phyloP scores from a whole-genome alignment of 2,797 vertebrate genomes.

The Anguilla marmorata region DNA sequence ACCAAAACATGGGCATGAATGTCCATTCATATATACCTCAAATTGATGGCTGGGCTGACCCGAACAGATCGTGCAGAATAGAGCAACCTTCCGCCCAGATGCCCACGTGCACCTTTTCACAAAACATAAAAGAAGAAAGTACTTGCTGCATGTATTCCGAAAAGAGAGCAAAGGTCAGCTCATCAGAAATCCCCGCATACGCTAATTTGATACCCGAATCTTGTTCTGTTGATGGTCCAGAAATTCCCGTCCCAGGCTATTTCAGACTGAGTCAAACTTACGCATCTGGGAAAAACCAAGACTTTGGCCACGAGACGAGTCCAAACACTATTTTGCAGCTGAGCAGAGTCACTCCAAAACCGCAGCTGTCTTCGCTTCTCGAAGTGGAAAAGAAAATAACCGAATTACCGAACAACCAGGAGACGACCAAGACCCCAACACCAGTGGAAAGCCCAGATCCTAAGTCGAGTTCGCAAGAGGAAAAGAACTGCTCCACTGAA shows the following conservation, averaged over 20 bases:
- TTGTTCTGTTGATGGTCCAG: conserved; percentile 89
- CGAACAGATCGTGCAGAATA: conserved; percentile 91
- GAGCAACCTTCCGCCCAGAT: conserved; percentile 93
- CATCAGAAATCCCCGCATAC: conserved; percentile 87
- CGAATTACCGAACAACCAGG: conserved; percentile 76
- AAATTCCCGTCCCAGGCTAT: conserved; percentile 97
- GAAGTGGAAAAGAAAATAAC: conserved; percentile 88
- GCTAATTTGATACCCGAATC: conserved; percentile 87
- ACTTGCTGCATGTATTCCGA: conserved; percentile 99
- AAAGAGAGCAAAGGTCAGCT: conserved; percentile 92
- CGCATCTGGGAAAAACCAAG: conserved; percentile 89
- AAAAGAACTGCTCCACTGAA: conserved; percentile 84
- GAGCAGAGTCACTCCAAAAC: conserved; percentile 87
- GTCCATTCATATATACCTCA: conserved; percentile 99
- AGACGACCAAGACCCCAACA: conserved; percentile 78
- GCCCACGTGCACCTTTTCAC: conserved; percentile 93
- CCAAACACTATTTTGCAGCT: conserved; percentile 91
- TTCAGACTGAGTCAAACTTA: conserved; percentile 99
- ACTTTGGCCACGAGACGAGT: conserved; percentile 89
- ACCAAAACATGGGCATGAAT: conserved; percentile 97
- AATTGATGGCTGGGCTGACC: conserved; percentile 96
- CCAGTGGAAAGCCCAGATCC: conserved; percentile 84
- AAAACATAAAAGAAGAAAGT: conserved; percentile 98
- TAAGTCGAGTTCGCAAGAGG: conserved; percentile 80
- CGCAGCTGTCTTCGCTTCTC: conserved; percentile 82